These are phyloP conservation scores for Drosophila auraria DNA, from an alignment of 1,140 invertebrate species.

Conservation along the genomic window DNA sequence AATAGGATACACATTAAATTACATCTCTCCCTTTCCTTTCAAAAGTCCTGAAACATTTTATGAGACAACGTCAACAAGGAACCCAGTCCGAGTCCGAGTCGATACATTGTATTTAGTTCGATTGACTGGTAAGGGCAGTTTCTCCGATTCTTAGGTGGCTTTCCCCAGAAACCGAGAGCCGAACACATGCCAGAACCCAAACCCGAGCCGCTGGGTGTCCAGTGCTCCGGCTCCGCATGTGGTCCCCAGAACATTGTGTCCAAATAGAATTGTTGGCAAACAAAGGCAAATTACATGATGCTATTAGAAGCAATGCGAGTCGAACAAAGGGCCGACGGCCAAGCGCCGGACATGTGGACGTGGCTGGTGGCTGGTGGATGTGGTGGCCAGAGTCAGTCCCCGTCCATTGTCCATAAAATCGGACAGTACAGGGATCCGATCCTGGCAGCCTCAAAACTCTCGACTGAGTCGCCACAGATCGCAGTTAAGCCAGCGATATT, in stretches of 20 bases:
- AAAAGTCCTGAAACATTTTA: constrained; percentile 19
- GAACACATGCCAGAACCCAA: constrained; percentile 28
- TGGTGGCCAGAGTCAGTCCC: constrained; percentile 12
- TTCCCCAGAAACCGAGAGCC: constrained; percentile 17
- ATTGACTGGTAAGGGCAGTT: constrained; percentile 35
- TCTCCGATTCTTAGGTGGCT: constrained; percentile 8
- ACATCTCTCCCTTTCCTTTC: background rate
- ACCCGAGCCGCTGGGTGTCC: constrained; percentile 23
- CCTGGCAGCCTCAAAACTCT: constrained; percentile 22
- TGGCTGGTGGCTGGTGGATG: constrained; percentile 9
- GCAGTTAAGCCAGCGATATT: constrained; percentile 44
- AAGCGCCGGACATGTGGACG: constrained; percentile 69
- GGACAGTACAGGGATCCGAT: constrained; percentile 23
- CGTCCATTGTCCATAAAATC: constrained; percentile 55
- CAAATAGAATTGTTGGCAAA: constrained; percentile 83
- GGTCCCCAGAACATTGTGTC: constrained; percentile 68
- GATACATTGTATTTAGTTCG: constrained; percentile 27
- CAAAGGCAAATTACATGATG: constrained; percentile 80
- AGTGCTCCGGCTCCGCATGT: constrained; percentile 61
- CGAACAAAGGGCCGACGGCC: constrained; percentile 71
- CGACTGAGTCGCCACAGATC: constrained; percentile 12
- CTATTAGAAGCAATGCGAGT: constrained; percentile 74
- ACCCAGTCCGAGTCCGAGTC: background rate
- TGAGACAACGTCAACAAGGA: constrained; percentile 14
- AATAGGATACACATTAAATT: constrained; percentile 24